Evolutionary conservation across 2,797 vertebrate genomes (phyloP).

Genomic region (Malurus leucopterus): DNA sequence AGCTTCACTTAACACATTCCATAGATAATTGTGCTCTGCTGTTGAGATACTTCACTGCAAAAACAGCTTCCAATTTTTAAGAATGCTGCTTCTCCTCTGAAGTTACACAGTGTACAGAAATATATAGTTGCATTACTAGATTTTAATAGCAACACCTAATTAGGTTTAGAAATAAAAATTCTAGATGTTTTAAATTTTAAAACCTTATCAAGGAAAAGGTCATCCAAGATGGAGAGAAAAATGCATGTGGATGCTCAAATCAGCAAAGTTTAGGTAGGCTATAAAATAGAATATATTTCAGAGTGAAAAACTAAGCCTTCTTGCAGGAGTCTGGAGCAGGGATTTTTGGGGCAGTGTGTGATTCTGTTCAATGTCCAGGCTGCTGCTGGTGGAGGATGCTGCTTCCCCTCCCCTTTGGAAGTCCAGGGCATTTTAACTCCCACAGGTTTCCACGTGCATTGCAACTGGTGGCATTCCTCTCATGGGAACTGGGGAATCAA

Average conservation of each 20-base stretch:
- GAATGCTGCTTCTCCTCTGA: background rate
- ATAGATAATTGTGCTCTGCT: background rate
- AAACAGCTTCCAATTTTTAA: background rate
- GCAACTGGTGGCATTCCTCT: background rate
- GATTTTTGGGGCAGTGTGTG: background rate
- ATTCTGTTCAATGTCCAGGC: accelerated
- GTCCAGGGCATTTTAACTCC: background rate
- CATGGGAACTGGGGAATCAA: conserved; percentile 34
- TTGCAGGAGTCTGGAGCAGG: background rate
- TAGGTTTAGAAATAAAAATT: background rate
- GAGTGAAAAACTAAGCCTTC: background rate
- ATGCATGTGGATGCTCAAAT: background rate
- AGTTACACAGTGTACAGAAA: background rate
- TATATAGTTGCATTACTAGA: background rate
- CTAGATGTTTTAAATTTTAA: background rate
- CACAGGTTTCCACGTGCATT: background rate
- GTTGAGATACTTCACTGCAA: background rate
- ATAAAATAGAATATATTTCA: background rate
- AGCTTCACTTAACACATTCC: background rate
- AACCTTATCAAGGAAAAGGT: background rate
- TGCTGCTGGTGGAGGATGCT: background rate
- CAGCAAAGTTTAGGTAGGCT: background rate
- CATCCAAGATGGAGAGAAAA: background rate
- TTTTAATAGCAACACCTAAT: background rate
- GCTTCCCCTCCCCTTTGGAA: background rate